Conservation (phyloP, 2,113 vertebrate species). For the Dicentrarchus labrax region DNA sequence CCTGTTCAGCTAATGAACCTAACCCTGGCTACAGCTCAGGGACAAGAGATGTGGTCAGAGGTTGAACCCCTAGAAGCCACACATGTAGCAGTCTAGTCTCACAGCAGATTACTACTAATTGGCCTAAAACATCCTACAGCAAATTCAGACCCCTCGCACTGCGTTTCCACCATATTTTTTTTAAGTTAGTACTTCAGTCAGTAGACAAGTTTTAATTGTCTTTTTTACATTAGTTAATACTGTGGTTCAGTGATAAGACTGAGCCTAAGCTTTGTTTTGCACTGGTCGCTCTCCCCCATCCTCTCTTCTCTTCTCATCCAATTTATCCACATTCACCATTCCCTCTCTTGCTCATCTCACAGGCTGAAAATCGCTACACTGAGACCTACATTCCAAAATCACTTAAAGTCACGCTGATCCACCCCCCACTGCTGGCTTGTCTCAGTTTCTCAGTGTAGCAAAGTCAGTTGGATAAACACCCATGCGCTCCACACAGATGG, state of each 20-base stretch:
- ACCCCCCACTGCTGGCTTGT: conserved; percentile 1
- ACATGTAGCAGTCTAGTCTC: conserved; percentile 14
- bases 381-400: conserved; percentile 34
- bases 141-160: neutral
- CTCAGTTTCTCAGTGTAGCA: neutral
- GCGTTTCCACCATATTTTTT: neutral
- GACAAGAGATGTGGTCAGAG: conserved; percentile 41
- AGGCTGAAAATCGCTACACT: conserved; percentile 3
- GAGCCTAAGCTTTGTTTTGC: neutral
- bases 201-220: neutral
- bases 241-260: neutral
- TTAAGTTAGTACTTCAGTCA: neutral
- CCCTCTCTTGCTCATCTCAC: neutral
- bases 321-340: conserved; percentile 3
- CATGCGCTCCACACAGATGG: neutral
- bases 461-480: neutral
- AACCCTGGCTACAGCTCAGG: conserved; percentile 32
- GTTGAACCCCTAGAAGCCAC: conserved; percentile 18
- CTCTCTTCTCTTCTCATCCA: neutral
- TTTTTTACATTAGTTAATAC: neutral
- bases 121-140: neutral
- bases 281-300: neutral
- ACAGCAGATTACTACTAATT: conserved; percentile 12
- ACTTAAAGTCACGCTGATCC: conserved; percentile 28
- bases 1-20: conserved; percentile 61